Conservation (phyloP, 2,888 invertebrate genomes). For the Malacosoma neustria region DNA sequence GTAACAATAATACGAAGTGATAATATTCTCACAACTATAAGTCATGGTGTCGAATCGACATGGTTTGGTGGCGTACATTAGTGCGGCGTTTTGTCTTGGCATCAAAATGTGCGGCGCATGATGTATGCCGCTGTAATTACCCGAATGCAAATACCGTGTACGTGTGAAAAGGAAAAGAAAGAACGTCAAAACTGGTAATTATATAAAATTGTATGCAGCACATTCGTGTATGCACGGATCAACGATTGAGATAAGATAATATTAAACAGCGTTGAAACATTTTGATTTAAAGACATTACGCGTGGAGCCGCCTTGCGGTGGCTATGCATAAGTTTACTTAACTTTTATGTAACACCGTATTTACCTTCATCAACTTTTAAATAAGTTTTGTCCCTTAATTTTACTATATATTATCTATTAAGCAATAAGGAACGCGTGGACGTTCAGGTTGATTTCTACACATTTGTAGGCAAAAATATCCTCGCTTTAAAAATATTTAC, state of each 20-base stretch:
- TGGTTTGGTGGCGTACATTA: slow-evolving; percentile 51
- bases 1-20: slow-evolving; percentile 57
- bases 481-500: background rate
- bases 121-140: slow-evolving; percentile 67
- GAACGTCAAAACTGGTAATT: slow-evolving; percentile 66
- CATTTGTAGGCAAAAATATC: too few relatives aligned
- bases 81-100: slow-evolving; percentile 53
- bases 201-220: slow-evolving; percentile 67
- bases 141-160: slow-evolving; percentile 69
- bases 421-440: too few relatives aligned
- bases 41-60: slow-evolving; percentile 56
- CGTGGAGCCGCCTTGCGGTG: slow-evolving; percentile 40
- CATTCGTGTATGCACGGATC: slow-evolving; percentile 65
- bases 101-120: slow-evolving; percentile 63
- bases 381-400: too few relatives aligned
- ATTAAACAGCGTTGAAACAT: slow-evolving; percentile 72
- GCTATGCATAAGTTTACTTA: slow-evolving; percentile 59
- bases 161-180: slow-evolving; percentile 71
- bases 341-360: slow-evolving; percentile 52
- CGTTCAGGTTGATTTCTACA: too few relatives aligned
- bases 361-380: slow-evolving; percentile 34
- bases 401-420: too few relatives aligned
- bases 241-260: slow-evolving; percentile 64
- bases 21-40: slow-evolving; percentile 63
- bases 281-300: slow-evolving; percentile 70